Evolutionary conservation across 1,140 invertebrate genomes (phyloP), one percentile per base, ranked within the genome.

Genomic region (Drosophila watanabei): DNA sequence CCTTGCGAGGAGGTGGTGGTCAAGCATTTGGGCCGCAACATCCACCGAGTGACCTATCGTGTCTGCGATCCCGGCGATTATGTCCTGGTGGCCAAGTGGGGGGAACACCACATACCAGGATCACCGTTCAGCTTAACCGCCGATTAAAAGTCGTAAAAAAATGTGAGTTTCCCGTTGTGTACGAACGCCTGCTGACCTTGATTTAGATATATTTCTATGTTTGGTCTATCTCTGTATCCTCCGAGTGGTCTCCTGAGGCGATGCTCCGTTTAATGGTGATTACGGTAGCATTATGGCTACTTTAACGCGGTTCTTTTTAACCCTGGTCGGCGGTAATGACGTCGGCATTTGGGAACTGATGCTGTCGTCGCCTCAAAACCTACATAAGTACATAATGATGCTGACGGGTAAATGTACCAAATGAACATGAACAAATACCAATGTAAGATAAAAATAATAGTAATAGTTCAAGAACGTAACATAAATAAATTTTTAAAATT

Each of bases 71-170:
- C 95, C 72, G 98, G 98, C 18, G 96, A 98, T 79, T 97, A 98
- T 93, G 95, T 98, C 73, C 94, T 98, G 20, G 95, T 98, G 54
- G 96, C 97, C 32, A 98, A 97, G 93, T 98, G 97, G 97, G 98
- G 98, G 39, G 97, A 98, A 64, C 96, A 98, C 48, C 97, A 98
- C 93, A 97, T 98, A 92, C 97, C 97, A 35, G 98, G 98, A 71
- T 97, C 97, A 75, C 98, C 98, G 4, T 98, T 97, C 94, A 69
- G 96, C 95, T 93, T 96, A 96, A 96, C 95, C 80, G 95, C 90
- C 10, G 70, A 79, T 20, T 85, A 86, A 33, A 16, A 35, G n/a
- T 48, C 0, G 5, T 24, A 33, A 35, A 52, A 52, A 64, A 41
- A 33, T 51, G 35, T 37, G 32, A 70, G 28, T 18, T 56, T 56